Conservation (phyloP, 92 coral and sea anemone species). For the Micromussa lordhowensis region DNA sequence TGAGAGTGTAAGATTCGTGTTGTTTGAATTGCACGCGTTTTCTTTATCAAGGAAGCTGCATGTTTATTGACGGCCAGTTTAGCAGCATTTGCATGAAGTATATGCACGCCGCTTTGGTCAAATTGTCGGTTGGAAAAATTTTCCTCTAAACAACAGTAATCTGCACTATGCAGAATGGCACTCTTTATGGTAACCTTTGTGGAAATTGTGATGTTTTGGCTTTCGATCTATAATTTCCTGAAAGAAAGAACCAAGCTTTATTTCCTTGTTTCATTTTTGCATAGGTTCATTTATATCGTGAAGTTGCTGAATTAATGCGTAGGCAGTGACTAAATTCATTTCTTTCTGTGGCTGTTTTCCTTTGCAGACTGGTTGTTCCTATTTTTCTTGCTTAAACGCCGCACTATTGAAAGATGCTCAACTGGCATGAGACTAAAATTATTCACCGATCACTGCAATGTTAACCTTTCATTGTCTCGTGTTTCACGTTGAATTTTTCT, state of each 20-base stretch:
- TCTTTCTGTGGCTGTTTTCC: background rate
- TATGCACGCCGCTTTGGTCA: constrained; percentile 61
- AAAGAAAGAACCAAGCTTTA: constrained; percentile 1
- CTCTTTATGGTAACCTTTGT: background rate
- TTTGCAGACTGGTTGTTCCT: background rate
- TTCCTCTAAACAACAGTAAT: background rate
- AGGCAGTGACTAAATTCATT: constrained; percentile 4
- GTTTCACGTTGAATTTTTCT: constrained; percentile 2
- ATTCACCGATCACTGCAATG: constrained; percentile 1
- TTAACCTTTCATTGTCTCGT: constrained; percentile 49
- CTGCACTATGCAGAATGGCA: background rate
- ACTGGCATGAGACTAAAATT: constrained; percentile 25
- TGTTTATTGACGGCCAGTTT: constrained; percentile 39
- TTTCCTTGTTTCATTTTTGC: constrained; percentile 51
- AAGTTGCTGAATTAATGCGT: constrained; percentile 26
- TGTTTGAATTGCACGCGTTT: background rate
- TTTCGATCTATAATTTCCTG: background rate
- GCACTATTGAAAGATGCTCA: constrained; percentile 13
- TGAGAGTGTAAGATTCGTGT: constrained; percentile 12
- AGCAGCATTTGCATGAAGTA: constrained; percentile 58
- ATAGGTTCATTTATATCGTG: constrained; percentile 16
- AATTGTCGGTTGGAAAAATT: background rate
- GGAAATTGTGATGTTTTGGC: background rate
- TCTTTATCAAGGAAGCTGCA: constrained; percentile 31
- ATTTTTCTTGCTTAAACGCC: background rate